Evolutionary conservation across 2,888 invertebrate genomes (phyloP).

Genomic region (Myopa testacea): DNA sequence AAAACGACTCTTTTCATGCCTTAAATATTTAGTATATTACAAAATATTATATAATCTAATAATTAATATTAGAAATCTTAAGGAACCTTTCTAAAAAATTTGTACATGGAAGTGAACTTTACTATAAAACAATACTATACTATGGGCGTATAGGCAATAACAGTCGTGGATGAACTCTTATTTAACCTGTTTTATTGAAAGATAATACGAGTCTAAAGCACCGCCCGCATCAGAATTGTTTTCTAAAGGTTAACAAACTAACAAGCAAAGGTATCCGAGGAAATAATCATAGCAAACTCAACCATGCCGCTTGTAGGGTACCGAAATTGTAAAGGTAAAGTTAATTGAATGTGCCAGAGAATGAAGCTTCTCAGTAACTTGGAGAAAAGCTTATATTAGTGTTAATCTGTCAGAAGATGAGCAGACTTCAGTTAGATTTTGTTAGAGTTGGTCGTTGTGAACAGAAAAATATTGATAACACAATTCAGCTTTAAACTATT

Average conservation of each 20-base stretch:
- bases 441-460: neutral
- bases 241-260: too few relatives aligned
- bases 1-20: neutral
- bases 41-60: neutral
- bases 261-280: too few relatives aligned
- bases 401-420: slow-evolving; percentile 12
- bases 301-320: neutral
- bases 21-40: neutral
- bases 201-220: too few relatives aligned
- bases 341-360: neutral
- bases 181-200: too few relatives aligned
- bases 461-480: neutral
- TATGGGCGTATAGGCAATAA: too few relatives aligned
- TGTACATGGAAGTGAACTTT: too few relatives aligned
- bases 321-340: neutral
- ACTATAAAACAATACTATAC: too few relatives aligned
- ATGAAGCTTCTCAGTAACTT: neutral
- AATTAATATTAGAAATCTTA: too few relatives aligned
- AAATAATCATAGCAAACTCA: too few relatives aligned
- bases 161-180: too few relatives aligned
- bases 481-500: neutral
- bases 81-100: neutral
- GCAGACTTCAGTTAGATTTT: slow-evolving; percentile 16
- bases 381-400: slow-evolving; percentile 17
- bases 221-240: too few relatives aligned